These are phyloP conservation scores for Himalopsyche phryganea DNA, from an alignment of 1,140 invertebrate species.

Conservation along the genomic window DNA sequence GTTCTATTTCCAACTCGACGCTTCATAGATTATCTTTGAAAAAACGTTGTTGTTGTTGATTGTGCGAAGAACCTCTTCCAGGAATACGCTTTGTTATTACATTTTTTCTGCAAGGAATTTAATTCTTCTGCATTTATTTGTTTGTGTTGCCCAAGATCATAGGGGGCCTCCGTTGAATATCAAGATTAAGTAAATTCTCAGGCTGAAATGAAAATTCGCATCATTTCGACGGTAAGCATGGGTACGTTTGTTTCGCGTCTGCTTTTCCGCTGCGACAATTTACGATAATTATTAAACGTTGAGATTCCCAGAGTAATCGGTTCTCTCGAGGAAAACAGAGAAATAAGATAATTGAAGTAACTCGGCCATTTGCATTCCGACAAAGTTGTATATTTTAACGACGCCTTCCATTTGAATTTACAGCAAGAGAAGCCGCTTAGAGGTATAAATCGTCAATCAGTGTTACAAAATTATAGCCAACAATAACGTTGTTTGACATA, in stretches of 20 bases:
- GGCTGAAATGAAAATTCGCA: no score
- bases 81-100: no score
- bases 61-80: no score
- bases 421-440: not conserved
- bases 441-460: not conserved
- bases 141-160: no score
- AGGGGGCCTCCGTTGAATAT: no score
- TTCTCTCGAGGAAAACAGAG: not conserved
- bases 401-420: not conserved
- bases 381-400: not conserved
- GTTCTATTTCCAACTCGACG: no score
- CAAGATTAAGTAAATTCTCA: no score
- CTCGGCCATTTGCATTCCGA: not conserved
- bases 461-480: not conserved
- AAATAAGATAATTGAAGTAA: conserved; percentile 4
- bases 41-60: no score
- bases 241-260: not conserved
- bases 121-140: no score
- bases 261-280: not conserved
- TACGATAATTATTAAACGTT: not conserved
- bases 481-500: no score
- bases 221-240: not conserved
- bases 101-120: no score
- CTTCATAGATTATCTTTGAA: no score
- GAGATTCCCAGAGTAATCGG: conserved; percentile 1